A percentile compares a stretch with the other conserved stretches of the same genome.
Conservation (phyloP, 2,888 invertebrate species). For the Chirona hameri region DNA sequence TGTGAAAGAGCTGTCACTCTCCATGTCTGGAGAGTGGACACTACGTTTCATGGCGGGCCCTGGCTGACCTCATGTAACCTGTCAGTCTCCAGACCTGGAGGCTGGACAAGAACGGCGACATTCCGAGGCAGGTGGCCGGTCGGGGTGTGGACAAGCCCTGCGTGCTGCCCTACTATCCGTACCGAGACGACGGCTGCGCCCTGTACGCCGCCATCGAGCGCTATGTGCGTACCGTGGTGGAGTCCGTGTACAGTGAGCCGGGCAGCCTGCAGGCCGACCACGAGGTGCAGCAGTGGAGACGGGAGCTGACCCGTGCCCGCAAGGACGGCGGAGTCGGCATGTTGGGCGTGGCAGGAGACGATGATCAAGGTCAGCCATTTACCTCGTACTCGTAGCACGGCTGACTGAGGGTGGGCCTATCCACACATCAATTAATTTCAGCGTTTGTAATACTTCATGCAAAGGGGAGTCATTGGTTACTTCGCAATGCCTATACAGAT, state of each 20-base stretch:
- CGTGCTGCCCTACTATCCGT: constrained; percentile 45
- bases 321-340: constrained; percentile 6
- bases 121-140: constrained; percentile 48
- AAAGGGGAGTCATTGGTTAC: too few relatives aligned
- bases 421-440: too few relatives aligned
- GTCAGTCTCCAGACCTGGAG: constrained; percentile 41
- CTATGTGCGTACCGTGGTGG: not conserved
- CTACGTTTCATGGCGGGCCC: too few relatives aligned
- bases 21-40: too few relatives aligned
- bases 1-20: too few relatives aligned
- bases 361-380: constrained; percentile 35
- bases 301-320: not conserved
- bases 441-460: too few relatives aligned
- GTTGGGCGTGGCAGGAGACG: constrained; percentile 43
- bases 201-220: not conserved
- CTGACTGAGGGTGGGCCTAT: too few relatives aligned
- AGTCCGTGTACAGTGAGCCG: too few relatives aligned
- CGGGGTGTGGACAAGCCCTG: constrained; percentile 46
- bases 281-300: not conserved
- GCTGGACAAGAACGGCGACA: constrained; percentile 44
- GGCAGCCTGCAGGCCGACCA: not conserved
- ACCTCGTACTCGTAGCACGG: constrained; percentile 22
- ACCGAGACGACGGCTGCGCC: too few relatives aligned
- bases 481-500: too few relatives aligned
- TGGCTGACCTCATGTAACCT: not conserved